Evolutionary conservation across 2,113 vertebrate species (phyloP).

Genomic region (Chauna torquata): DNA sequence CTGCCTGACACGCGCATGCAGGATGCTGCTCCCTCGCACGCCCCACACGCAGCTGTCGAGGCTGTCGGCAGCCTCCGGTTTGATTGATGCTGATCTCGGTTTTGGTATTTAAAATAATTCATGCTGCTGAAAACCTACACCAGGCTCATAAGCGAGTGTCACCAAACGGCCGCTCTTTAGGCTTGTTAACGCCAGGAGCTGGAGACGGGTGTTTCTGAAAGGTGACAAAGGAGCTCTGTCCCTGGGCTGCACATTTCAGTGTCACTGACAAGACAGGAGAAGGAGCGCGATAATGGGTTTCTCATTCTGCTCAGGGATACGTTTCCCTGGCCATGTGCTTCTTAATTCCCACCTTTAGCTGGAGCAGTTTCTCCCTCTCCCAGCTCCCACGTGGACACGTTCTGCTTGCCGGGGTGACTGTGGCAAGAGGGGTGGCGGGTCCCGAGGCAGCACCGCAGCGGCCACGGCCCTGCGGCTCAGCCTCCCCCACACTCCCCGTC

Average conservation of each 20-base stretch:
- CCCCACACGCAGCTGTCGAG: not conserved
- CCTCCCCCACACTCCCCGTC: not conserved
- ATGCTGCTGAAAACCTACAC: not conserved
- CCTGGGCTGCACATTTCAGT: not conserved
- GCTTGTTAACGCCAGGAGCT: not conserved
- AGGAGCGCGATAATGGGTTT: not conserved
- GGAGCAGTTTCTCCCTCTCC: not conserved
- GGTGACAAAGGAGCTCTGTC: conserved; percentile 46
- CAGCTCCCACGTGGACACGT: not conserved
- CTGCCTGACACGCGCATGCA: fast-evolving
- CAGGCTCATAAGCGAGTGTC: not conserved
- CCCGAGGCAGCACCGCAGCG: too few species aligned
- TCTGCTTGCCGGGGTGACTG: not conserved
- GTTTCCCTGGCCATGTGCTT: not conserved
- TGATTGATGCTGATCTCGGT: not conserved
- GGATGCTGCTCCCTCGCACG: not conserved
- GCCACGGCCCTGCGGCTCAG: too few species aligned
- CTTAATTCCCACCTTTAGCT: not conserved
- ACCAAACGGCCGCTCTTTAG: not conserved
- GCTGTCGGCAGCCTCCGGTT: fast-evolving
- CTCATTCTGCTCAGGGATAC: conserved; percentile 36
- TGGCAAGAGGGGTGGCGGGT: too few species aligned
- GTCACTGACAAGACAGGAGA: conserved; percentile 1
- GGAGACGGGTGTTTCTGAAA: not conserved
- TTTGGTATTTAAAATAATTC: not conserved